Evolutionary conservation across 2,888 invertebrate species (phyloP).

Genomic region (Gerosis bhagava): DNA sequence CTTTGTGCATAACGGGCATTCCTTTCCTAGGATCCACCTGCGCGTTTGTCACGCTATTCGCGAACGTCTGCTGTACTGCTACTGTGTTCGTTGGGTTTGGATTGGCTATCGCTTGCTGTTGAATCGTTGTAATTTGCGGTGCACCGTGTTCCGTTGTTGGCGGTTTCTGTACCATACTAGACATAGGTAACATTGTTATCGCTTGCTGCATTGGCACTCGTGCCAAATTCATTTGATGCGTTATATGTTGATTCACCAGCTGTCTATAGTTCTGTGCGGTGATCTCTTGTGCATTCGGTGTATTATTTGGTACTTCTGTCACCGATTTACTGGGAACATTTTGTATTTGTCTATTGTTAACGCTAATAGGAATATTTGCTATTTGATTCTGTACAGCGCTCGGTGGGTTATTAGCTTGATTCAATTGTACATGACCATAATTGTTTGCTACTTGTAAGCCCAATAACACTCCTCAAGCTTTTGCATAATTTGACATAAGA

Average conservation of each 20-base stretch:
- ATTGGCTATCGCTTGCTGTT: conserved; percentile 9
- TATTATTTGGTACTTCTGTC: conserved; percentile 39
- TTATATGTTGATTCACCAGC: conserved; percentile 20
- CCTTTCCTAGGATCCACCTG: conserved; percentile 14
- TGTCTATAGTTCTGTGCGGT: conserved; percentile 30
- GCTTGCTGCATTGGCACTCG: conserved; percentile 8
- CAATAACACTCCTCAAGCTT: no score
- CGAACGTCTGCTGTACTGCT: conserved; percentile 8
- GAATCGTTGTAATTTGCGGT: conserved; percentile 5
- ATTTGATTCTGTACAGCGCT: conserved; percentile 30
- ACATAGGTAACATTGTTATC: conserved; percentile 18
- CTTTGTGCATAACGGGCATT: conserved; percentile 9
- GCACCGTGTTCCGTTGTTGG: conserved; percentile 12
- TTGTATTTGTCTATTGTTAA: conserved; percentile 30
- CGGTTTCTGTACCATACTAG: conserved; percentile 18
- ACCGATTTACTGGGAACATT: conserved; percentile 41
- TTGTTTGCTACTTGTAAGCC: conserved; percentile 29
- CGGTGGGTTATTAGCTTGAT: conserved; percentile 27
- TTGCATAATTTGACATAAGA: no score
- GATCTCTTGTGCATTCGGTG: conserved; percentile 27
- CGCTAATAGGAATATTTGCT: conserved; percentile 21
- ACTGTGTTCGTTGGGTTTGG: no score
- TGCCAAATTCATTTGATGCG: conserved; percentile 10
- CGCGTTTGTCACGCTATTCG: conserved; percentile 3
- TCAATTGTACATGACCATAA: conserved; percentile 28